Evolutionary conservation across 2,113 vertebrate genomes (phyloP), one percentile per base, ranked within the genome.

Genomic region (Indri indri): DNA sequence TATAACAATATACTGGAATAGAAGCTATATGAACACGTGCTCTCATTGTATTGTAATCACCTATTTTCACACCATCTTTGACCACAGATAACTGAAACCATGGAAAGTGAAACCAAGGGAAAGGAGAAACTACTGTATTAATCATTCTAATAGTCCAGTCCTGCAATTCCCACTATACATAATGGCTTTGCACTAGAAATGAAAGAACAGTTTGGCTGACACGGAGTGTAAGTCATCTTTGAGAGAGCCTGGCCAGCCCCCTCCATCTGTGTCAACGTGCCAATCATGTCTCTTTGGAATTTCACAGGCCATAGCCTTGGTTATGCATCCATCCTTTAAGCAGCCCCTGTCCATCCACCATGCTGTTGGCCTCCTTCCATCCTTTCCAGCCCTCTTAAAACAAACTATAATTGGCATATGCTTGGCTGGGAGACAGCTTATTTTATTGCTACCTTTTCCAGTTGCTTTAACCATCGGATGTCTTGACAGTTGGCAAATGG

Each of bases 361-460:
- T 37, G 79, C 81, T 90, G 22, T 16, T 97, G 92, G 94, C 93
- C 3, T 85, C 47, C 70, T 40, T 95, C 91, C 97, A 93, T 9
- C 88, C 77, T 3, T 76, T 93, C 87, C 76, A 97, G 92, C 54
- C 50, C n/a, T 59, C 92, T 47, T 52, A 47, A 77, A 92, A 95
- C 96, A 89, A 97, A 97, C 83, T 77, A 89, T 95, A 93, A 68
- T 88, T 90, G 95, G 91, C 97, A 97, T 80, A 27, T 82, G 76
- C 42, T 98, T 98, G 97, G 96, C 92, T 79, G 6, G 4, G 77
- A 73, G 50, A 95, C 40, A 30, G 30, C 88, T 73, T 89, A 88
- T 98, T 97, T 93, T 86, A 95, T 93, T 94, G 45, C 97, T 96
- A 70, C 93, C 80, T 61, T 90, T 50, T 88, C 30, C 82, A 27